phyloP scores from a whole-genome alignment of 2,113 vertebrate genomes.

The Lutjanus erythropterus region DNA sequence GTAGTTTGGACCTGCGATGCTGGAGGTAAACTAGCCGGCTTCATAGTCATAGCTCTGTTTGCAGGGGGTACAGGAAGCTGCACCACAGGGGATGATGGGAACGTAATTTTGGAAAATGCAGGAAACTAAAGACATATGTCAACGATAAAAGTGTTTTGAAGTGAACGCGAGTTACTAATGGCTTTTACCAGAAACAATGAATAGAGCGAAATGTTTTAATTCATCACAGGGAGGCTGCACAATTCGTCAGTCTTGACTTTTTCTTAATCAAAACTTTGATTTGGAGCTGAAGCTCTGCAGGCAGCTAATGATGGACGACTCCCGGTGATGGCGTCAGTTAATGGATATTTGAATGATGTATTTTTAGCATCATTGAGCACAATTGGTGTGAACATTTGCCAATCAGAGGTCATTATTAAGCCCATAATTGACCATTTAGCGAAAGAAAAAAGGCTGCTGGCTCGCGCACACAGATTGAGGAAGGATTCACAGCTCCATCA shows the following conservation, averaged over 20 bases:
- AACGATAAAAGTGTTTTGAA: constrained; percentile 31
- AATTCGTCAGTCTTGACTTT: background rate
- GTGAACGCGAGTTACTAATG: constrained; percentile 12
- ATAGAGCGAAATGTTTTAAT: constrained; percentile 11
- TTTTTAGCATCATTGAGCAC: constrained; percentile 15
- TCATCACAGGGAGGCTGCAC: background rate
- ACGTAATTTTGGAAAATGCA: background rate
- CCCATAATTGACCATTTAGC: background rate
- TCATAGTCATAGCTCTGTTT: background rate
- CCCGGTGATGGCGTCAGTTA: background rate
- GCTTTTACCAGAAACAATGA: constrained; percentile 29
- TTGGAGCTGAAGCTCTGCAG: constrained; percentile 1
- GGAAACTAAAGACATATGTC: constrained; percentile 14
- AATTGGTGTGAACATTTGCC: background rate
- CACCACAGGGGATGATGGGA: background rate
- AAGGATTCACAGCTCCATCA: background rate
- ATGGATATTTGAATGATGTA: background rate
- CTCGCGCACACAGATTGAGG: background rate
- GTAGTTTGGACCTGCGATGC: background rate
- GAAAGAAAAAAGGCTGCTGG: background rate
- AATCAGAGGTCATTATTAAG: constrained; percentile 6
- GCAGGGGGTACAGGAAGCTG: background rate
- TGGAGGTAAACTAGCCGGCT: background rate
- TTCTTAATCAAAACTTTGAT: constrained; percentile 25
- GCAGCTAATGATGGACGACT: constrained; percentile 6